phyloP scores from a whole-genome alignment of 2,888 invertebrate genomes.

The Margaritifera margaritifera region DNA sequence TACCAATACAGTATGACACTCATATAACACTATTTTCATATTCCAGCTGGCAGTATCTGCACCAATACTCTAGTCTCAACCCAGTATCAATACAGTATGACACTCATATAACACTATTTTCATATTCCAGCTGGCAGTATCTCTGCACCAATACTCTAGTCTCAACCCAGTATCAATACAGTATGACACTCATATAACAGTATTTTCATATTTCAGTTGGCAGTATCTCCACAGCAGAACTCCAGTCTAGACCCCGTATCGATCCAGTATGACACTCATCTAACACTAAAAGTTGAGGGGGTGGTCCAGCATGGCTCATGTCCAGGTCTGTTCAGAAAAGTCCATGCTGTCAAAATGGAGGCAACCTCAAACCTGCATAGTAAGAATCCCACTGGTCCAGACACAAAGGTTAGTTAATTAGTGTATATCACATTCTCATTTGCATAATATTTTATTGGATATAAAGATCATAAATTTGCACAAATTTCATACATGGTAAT shows the following conservation, averaged over 20 bases:
- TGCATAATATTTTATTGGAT: no score
- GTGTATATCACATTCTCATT: no score
- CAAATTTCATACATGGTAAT: no score
- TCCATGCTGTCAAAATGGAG: conserved; percentile 82
- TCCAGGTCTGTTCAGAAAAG: conserved; percentile 82
- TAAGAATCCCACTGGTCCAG: conserved; percentile 37
- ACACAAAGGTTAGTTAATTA: conserved; percentile 45
- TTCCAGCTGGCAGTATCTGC: conserved; percentile 83
- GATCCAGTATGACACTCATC: conserved; percentile 85
- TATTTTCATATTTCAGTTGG: conserved; percentile 74
- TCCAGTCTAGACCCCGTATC: conserved; percentile 87
- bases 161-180: no score
- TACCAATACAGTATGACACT: no score
- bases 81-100: conserved; percentile 88
- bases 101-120: conserved; percentile 87
- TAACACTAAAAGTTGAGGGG: conserved; percentile 94
- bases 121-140: no score
- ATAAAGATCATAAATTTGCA: no score
- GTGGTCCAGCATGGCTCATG: conserved; percentile 80
- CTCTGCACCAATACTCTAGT: no score
- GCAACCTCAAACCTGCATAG: conserved; percentile 78
- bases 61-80: conserved; percentile 85
- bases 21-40: background rate
- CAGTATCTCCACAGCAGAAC: conserved; percentile 86
- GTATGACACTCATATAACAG: no score